Conservation (phyloP, 2,113 vertebrate genomes). For the Zootoca vivipara region DNA sequence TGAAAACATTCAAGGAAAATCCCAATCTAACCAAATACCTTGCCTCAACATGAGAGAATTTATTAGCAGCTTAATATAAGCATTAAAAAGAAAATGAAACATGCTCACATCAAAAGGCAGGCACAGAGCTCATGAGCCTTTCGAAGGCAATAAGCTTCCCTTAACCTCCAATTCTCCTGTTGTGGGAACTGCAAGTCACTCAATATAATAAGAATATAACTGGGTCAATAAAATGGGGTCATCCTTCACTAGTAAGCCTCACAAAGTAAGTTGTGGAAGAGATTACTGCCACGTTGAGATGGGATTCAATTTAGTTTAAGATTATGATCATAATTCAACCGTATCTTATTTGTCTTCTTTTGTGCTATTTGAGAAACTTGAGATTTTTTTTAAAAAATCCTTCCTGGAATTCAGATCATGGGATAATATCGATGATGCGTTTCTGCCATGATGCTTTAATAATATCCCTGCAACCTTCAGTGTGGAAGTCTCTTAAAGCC, state of each 20-base stretch:
- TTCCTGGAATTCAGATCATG: constrained; percentile 19
- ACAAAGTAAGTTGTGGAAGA: constrained; percentile 24
- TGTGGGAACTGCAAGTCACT: constrained; percentile 40
- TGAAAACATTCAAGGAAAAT: constrained; percentile 5
- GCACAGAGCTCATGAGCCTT: not conserved
- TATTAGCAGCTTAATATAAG: constrained; percentile 6
- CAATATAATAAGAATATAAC: constrained; percentile 34
- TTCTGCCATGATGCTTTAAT: not conserved
- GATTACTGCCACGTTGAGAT: not conserved
- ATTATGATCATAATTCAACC: not conserved
- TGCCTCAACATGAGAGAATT: constrained; percentile 1
- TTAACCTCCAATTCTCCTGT: constrained; percentile 10
- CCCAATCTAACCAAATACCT: not conserved
- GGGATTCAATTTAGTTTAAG: not conserved
- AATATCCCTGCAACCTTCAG: constrained; percentile 7
- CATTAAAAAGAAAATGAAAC: constrained; percentile 15
- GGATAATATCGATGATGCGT: constrained; percentile 7
- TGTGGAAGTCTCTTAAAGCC: not conserved
- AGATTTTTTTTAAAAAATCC: constrained; percentile 2
- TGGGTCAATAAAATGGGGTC: not conserved
- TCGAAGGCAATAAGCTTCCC: constrained; percentile 36
- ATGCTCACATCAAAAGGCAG: constrained; percentile 21
- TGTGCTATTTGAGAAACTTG: constrained; percentile 2
- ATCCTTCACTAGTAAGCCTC: constrained; percentile 1
- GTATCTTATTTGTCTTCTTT: constrained; percentile 26